A percentile compares a stretch with the other conserved stretches of the same genome.
Conservation (phyloP, 2,797 vertebrate genomes). For the Oophaga sylvatica region DNA sequence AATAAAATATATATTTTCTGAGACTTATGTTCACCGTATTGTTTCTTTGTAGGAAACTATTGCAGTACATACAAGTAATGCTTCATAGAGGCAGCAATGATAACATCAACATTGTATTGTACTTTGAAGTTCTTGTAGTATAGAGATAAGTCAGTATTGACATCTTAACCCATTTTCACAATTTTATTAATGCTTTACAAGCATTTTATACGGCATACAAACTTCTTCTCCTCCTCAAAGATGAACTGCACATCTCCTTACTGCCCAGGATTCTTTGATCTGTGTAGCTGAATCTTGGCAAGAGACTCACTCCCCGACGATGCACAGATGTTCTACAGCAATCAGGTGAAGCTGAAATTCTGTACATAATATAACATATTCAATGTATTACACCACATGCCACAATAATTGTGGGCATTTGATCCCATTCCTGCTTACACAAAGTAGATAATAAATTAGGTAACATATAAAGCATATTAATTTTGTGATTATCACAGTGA, state of each 20-base stretch:
- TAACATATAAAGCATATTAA: neutral
- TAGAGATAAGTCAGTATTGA: neutral
- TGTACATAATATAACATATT: neutral
- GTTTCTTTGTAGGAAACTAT: neutral
- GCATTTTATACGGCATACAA: neutral
- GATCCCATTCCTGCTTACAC: neutral
- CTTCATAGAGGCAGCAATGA: neutral
- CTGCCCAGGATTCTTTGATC: conserved; percentile 15
- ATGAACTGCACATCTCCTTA: neutral
- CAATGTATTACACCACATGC: neutral
- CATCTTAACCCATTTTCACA: neutral
- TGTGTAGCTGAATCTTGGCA: neutral
- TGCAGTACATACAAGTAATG: neutral
- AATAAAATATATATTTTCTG: too few relatives aligned
- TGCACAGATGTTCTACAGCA: neutral
- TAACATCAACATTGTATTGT: neutral
- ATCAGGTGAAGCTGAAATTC: neutral
- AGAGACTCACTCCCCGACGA: neutral
- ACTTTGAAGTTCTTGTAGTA: neutral
- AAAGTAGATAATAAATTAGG: neutral
- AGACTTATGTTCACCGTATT: too few relatives aligned
- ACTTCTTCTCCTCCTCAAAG: neutral
- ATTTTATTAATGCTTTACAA: neutral
- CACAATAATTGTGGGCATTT: neutral
- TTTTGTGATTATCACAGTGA: neutral